phyloP scores from a whole-genome alignment of 2,113 vertebrate species.

The Cavia aperea region DNA sequence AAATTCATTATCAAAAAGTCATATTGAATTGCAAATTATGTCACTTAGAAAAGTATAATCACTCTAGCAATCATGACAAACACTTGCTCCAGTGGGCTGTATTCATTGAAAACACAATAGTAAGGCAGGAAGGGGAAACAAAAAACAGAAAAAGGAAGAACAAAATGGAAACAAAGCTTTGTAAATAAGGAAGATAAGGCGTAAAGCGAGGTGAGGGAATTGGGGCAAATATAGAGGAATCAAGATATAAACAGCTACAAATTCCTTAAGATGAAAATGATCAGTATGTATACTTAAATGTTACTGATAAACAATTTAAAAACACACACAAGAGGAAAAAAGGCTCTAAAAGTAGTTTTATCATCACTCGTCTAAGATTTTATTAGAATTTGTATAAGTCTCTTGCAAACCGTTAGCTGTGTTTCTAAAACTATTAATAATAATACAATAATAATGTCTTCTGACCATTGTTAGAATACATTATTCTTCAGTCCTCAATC shows the following conservation, averaged over 20 bases:
- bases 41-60: background rate
- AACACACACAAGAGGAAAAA: background rate
- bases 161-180: background rate
- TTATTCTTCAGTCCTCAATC: background rate
- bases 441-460: no score
- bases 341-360: background rate
- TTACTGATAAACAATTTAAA: background rate
- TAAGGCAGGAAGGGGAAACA: background rate
- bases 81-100: background rate
- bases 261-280: background rate
- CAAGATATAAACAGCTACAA: background rate
- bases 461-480: background rate
- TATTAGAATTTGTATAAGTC: background rate
- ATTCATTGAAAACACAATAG: background rate
- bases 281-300: background rate
- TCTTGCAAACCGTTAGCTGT: background rate
- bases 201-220: background rate
- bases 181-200: background rate
- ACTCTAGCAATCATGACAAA: background rate
- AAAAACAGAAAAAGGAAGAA: background rate
- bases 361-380: background rate
- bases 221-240: background rate
- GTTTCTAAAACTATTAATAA: background rate
- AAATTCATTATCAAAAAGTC: background rate
- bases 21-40: background rate